Base-by-base conservation (phyloP, 92 coral and sea anemone genomes). In the Paramuricea clavata region DNA sequence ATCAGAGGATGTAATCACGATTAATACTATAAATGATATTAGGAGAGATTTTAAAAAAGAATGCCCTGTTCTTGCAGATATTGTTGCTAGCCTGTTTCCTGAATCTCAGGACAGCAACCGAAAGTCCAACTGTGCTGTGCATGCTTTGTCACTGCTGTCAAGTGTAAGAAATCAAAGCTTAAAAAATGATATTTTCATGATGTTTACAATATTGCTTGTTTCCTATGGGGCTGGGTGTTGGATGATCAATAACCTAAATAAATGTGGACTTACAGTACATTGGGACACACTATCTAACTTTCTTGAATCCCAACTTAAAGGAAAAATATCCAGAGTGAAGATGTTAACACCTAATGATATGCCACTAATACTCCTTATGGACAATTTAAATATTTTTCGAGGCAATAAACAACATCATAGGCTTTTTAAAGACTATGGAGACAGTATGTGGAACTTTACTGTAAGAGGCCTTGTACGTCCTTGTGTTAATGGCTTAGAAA, bases 361-460 rank as follows among this genome's bases (percentile, higher is more conserved):
- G 59, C 87, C 93, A 12, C 1, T 86, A 8, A 12, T 90, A 2
- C 81, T 90, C 22, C 64, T 90, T 2, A 27, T 90, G 35, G 93
- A 90, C 78, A 90, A 90, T 81, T 67, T 90, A 10, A 90, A 90
- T 79, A 76, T 89, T 21, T 72, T 75, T 64, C 34, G 39, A 17
- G 70, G 70, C 13, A 27, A 64, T 6, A 74, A 73, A 78, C 41
- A 74, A 13, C 93, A 90, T 65, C 80, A 78, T 41, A 69, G 93
- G 11, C 57, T 90, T 1, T 79, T 86, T 30, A 79, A 90, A 82
- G 26, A 21, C 21, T 81, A 56, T 30, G 56, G 57, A 34, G 47
- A 32, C 17, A 86, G 78, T 49, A 89, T 89, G 90, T 89, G 83
- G 90, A 89, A 89, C 52, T 89, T 89, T 41, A 89, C 92, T 43